A percentile compares a stretch with the other conserved stretches of the same genome.
Conservation (phyloP, 2,797 vertebrate genomes). For the Antrozous pallidus region DNA sequence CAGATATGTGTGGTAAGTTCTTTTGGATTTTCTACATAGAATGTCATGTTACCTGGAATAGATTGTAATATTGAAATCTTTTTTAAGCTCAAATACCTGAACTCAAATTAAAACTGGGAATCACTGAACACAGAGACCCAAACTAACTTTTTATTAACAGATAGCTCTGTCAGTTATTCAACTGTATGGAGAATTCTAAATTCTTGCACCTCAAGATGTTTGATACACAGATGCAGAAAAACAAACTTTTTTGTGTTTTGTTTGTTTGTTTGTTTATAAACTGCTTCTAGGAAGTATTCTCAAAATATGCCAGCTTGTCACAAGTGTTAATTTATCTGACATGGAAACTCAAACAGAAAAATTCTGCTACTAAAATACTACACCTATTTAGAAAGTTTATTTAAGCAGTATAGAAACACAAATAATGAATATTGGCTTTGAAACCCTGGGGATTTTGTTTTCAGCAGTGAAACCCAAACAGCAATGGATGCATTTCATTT, state of each 20-base stretch:
- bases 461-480: constrained; percentile 93
- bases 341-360: constrained; percentile 91
- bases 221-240: constrained; percentile 92
- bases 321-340: constrained; percentile 92
- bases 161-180: constrained; percentile 83
- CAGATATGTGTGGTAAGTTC: background rate
- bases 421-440: constrained; percentile 87
- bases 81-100: constrained; percentile 92
- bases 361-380: constrained; percentile 73
- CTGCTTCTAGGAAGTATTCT: constrained; percentile 91
- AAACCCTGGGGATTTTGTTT: constrained; percentile 90
- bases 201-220: constrained; percentile 90
- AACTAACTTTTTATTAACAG: constrained; percentile 91
- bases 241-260: constrained; percentile 88
- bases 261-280: constrained; percentile 59
- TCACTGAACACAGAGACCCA: constrained; percentile 93
- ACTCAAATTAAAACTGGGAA: constrained; percentile 92
- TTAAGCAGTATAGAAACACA: constrained; percentile 91
- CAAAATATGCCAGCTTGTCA: constrained; percentile 90
- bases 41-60: constrained; percentile 76
- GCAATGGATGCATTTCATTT: constrained; percentile 92
- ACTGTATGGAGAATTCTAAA: constrained; percentile 84
- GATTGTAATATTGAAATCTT: constrained; percentile 95
- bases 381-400: constrained; percentile 80
- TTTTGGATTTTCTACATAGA: background rate